These are phyloP conservation scores for Holothuria scabra DNA, from an alignment of 53 echinoderm and acorn worm species.

Conservation along the genomic window DNA sequence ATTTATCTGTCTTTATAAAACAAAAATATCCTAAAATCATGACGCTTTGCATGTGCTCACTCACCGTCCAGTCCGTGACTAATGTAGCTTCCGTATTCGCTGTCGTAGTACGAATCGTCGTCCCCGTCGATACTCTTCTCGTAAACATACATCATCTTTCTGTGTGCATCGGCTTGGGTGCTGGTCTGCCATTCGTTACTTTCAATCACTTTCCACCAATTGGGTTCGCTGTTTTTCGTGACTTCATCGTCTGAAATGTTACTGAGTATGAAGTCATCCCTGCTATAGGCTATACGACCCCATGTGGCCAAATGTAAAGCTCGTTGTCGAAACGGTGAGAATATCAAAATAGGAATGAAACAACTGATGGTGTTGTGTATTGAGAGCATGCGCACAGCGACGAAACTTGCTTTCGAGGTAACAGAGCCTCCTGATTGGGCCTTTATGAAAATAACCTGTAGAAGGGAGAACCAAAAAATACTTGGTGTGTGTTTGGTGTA, in stretches of 20 bases:
- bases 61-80: neutral
- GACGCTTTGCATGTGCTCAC: neutral
- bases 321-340: constrained; percentile 45
- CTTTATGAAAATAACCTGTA: constrained; percentile 40
- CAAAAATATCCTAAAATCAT: too few relatives aligned
- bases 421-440: constrained; percentile 31
- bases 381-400: constrained; percentile 49
- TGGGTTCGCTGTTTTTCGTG: neutral
- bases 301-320: constrained; percentile 10
- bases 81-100: neutral
- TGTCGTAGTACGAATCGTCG: constrained; percentile 3
- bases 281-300: constrained; percentile 22
- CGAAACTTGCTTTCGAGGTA: constrained; percentile 32
- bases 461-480: neutral
- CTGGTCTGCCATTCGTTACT: constrained; percentile 6
- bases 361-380: constrained; percentile 52
- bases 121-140: neutral
- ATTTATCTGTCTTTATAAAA: too few relatives aligned
- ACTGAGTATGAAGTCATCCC: constrained; percentile 23
- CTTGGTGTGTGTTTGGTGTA: too few relatives aligned
- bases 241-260: neutral
- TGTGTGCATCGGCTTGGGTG: neutral
- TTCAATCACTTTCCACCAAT: constrained; percentile 33
- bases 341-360: constrained; percentile 14
- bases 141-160: constrained; percentile 1